Evolutionary conservation across 2,888 invertebrate species (phyloP).

Genomic region (Limnephilus auricula): DNA sequence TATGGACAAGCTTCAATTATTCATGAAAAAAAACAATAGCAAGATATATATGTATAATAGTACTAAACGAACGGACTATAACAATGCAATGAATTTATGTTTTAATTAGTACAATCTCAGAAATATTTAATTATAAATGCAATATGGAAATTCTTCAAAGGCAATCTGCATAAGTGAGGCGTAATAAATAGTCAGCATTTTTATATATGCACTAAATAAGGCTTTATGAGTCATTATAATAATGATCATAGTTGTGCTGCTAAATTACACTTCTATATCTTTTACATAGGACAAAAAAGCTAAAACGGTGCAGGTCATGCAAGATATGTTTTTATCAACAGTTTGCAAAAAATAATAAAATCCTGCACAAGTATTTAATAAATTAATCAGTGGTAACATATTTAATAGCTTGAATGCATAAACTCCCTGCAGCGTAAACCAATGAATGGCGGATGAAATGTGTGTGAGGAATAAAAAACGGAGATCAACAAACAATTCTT

Average conservation of each 20-base stretch:
- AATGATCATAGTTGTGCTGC: not conserved
- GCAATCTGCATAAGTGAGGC: not conserved
- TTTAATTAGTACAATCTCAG: not conserved
- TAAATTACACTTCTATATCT: not conserved
- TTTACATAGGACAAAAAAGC: not conserved
- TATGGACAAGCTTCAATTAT: too few relatives aligned
- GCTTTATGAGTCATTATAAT: not conserved
- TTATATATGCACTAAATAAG: not conserved
- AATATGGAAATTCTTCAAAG: not conserved
- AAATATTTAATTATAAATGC: not conserved
- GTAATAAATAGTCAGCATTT: not conserved
- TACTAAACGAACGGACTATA: not conserved
- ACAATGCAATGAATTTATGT: not conserved
- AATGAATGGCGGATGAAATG: conserved; percentile 45
- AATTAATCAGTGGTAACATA: not conserved
- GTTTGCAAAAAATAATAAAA: not conserved
- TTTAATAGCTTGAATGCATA: not conserved
- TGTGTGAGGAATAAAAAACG: conserved; percentile 2
- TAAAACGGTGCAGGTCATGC: not conserved
- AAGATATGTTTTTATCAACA: not conserved
- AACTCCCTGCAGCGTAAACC: conserved; percentile 56
- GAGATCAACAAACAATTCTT: conserved; percentile 78
- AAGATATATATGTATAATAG: not conserved
- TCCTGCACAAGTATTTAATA: not conserved
- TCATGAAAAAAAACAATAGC: too few relatives aligned